Evolutionary conservation across 2,888 invertebrate species (phyloP), one percentile per base, ranked within the genome.

Genomic region (Drosophila mayaguana): DNA sequence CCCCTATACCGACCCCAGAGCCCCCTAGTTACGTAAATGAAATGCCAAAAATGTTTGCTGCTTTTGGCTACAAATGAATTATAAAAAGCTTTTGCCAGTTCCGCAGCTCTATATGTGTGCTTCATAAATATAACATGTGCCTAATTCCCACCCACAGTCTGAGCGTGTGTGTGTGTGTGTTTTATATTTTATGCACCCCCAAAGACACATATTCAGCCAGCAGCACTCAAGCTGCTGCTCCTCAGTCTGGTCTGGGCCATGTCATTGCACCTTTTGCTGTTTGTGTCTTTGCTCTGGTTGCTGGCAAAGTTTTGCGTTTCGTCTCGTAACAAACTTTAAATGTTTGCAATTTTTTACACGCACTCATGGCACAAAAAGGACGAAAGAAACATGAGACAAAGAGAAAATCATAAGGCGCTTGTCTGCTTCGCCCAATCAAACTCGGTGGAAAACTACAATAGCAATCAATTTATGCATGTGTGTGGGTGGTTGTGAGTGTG

Each of bases 281-380:
- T 36, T 60, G 63, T 32, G 60, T 20, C 28, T 43, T 50, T 34
- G 42, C 14, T 25, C 54, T 42, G 18, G n/a, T 42, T 48, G 34
- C 42, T 38, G 36, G 54, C 56, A 68, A 78, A 78, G 40, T 78
- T 78, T 69, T 55, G 46, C 53, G 32, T 43, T 56, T 18, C 42
- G 55, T 34, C 56, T 73, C 63, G 53, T 62, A 60, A 69, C 72
- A 72, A 83, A 78, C 75, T 88, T 84, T 70, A 86, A 84, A 83
- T 84, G 74, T 78, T 79, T 80, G 68, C 74, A 68, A 80, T 85
- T 86, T 80, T 76, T 81, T 78, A 61, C 57, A 60, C 66, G 55
- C 63, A 57, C 59, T 55, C 62, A 45, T 25, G 32, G 22, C 28
- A 18, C 18, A n/a, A 11, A 6, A 45, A 38, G n/a, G 18, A 32